Conservation (phyloP, 2,888 invertebrate species). For the Cynaeus angustus region DNA sequence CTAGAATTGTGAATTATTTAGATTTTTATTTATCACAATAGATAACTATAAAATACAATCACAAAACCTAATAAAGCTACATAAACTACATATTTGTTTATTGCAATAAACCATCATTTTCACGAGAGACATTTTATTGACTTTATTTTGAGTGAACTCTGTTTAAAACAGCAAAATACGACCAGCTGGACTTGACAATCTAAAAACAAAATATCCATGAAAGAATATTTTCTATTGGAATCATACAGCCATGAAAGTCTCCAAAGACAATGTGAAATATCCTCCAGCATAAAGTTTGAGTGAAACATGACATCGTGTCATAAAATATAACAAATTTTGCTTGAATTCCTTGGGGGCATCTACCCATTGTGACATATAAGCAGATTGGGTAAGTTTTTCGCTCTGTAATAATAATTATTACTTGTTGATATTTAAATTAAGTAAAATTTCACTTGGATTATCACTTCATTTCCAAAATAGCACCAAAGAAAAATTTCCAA, state of each 20-base stretch:
- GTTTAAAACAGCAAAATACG: slow-evolving; percentile 72
- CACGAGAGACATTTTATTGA: background rate
- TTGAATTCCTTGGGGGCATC: slow-evolving; percentile 68
- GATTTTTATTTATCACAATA: no score
- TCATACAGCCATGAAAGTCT: slow-evolving; percentile 73
- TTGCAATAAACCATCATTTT: slow-evolving; percentile 33
- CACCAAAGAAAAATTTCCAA: slow-evolving; percentile 75
- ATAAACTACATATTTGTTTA: no score
- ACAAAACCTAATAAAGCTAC: no score
- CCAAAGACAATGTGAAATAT: slow-evolving; percentile 73
- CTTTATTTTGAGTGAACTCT: slow-evolving; percentile 26
- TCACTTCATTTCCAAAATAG: slow-evolving; percentile 76
- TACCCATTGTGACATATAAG: slow-evolving; percentile 70
- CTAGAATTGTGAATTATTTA: no score
- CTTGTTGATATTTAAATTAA: background rate
- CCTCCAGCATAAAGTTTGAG: slow-evolving; percentile 72
- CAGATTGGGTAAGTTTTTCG: slow-evolving; percentile 68
- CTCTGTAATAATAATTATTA: slow-evolving; percentile 67
- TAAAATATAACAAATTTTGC: slow-evolving; percentile 70
- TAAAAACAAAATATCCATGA: slow-evolving; percentile 62
- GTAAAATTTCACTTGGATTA: slow-evolving; percentile 71
- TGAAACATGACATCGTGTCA: slow-evolving; percentile 72
- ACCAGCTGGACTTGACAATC: slow-evolving; percentile 76
- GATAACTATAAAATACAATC: no score
- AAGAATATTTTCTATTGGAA: slow-evolving; percentile 38